Conservation (phyloP, 2,888 invertebrate species). For the Lasioglossum calceatum region DNA sequence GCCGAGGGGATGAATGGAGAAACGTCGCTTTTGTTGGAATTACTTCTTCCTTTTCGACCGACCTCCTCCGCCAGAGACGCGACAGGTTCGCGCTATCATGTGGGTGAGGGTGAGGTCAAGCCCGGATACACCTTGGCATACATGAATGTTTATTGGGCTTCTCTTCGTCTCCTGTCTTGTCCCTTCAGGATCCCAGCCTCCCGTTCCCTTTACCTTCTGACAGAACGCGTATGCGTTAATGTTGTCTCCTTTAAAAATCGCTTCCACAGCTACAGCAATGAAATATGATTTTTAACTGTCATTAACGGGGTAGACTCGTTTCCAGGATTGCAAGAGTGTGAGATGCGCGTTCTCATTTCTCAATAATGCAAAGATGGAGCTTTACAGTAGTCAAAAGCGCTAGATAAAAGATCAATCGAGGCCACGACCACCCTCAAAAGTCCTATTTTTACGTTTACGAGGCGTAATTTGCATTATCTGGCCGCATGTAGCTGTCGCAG, state of each 20-base stretch:
- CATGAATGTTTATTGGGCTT: constrained; percentile 76
- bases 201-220: background rate
- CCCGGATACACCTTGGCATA: constrained; percentile 71
- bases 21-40: constrained; percentile 76
- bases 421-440: too few relatives aligned
- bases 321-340: too few relatives aligned
- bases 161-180: constrained; percentile 47
- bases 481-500: too few relatives aligned
- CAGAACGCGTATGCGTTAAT: background rate
- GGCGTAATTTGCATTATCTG: too few relatives aligned
- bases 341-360: too few relatives aligned
- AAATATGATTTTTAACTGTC: too few relatives aligned
- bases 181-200: constrained; percentile 12
- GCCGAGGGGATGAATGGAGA: constrained; percentile 74
- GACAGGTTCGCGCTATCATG: constrained; percentile 79
- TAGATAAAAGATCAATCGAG: too few relatives aligned
- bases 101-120: constrained; percentile 73
- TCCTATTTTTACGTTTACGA: too few relatives aligned
- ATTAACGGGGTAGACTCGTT: too few relatives aligned
- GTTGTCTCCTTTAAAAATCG: background rate
- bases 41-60: constrained; percentile 58
- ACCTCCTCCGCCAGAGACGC: constrained; percentile 54
- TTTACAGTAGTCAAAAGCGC: too few relatives aligned
- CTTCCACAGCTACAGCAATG: background rate
- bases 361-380: too few relatives aligned